Conservation (phyloP, 2,113 vertebrate species). For the Xiphophorus maculatus region DNA sequence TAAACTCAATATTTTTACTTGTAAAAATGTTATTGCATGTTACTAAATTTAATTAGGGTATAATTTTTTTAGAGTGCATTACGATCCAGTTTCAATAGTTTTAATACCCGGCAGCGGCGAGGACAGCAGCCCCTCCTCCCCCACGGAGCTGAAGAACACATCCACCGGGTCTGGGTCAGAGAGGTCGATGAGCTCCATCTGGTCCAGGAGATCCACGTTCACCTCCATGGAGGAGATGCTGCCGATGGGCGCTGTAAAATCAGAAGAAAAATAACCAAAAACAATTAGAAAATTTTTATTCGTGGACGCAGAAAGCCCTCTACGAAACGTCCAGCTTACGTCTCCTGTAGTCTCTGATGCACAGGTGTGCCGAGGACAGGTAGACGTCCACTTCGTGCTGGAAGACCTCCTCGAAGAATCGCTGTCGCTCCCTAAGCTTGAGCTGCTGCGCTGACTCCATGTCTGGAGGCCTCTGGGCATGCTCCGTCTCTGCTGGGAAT, state of each 20-base stretch:
- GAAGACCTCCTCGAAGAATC: slow-evolving; percentile 96
- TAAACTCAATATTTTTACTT: too few species aligned
- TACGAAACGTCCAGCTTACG: slow-evolving; percentile 78
- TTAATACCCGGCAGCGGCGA: slow-evolving; percentile 80
- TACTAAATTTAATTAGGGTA: too few species aligned
- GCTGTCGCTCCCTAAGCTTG: slow-evolving; percentile 89
- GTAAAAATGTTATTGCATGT: too few species aligned
- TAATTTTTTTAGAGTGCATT: background rate
- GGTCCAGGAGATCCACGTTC: slow-evolving; percentile 94
- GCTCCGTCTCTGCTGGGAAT: slow-evolving; percentile 74
- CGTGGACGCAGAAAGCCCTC: background rate
- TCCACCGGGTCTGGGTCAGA: slow-evolving; percentile 92
- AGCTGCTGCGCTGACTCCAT: slow-evolving; percentile 86
- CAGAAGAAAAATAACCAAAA: background rate
- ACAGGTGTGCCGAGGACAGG: slow-evolving; percentile 90
- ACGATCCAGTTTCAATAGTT: background rate
- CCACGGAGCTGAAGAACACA: slow-evolving; percentile 89
- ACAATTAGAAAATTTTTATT: background rate
- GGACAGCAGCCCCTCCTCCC: slow-evolving; percentile 78
- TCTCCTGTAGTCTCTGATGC: slow-evolving; percentile 88
- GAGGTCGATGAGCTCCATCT: slow-evolving; percentile 91
- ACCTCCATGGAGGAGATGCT: slow-evolving; percentile 99
- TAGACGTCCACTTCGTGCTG: slow-evolving; percentile 94
- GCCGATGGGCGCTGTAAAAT: slow-evolving; percentile 82
- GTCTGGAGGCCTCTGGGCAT: slow-evolving; percentile 72